Evolutionary conservation across 2,797 vertebrate species (phyloP), one percentile per base, ranked within the genome.

Genomic region (Leptodactylus fallax): DNA sequence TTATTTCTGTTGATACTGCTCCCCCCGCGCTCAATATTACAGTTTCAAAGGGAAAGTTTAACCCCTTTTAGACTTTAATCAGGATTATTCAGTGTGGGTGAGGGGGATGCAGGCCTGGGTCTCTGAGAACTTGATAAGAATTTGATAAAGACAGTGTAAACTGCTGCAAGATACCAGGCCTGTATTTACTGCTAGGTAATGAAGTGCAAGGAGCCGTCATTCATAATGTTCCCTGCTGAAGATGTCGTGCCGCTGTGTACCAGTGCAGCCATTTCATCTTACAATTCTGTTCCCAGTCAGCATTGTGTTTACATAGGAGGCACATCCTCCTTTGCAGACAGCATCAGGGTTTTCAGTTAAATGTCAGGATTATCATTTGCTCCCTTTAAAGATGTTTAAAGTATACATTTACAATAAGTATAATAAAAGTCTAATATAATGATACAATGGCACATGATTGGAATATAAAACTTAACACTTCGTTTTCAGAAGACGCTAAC

Each of bases 31-130:
- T 93, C 93, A 94, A 93, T 95, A 94, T 94, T 94, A 92, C 92
- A 6, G 89, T 95, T 96, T 96, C 95, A 95, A 92, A 94, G 94
- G 10, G 94, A 93, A 91, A 90, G 92, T 94, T 96, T 96, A 95
- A 94, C 94, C 95, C 93, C 90, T 90, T 90, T 92, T 93, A 94
- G 94, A 94, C 93, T 94, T 94, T 96, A 95, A 89, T 92, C 92
- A 91, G 90, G 51, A 93, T 95, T 91, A 53, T 90, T 90, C 90
- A 90, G 88, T 90, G 85, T 83, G 90, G 81, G 87, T 8, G 55
- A 60, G 13, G 23, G 12, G 55, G 81, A 87, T 8, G 69, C 61
- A 23, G 45, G 7, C 45, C 17, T 10, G 8, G 51, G n/a, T 19
- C 71, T 56, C 17, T 23, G n/a, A n/a, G n/a, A n/a, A n/a, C n/a